Evolutionary conservation across 2,888 invertebrate genomes (phyloP).

Genomic region (Sarcophaga variegata): DNA sequence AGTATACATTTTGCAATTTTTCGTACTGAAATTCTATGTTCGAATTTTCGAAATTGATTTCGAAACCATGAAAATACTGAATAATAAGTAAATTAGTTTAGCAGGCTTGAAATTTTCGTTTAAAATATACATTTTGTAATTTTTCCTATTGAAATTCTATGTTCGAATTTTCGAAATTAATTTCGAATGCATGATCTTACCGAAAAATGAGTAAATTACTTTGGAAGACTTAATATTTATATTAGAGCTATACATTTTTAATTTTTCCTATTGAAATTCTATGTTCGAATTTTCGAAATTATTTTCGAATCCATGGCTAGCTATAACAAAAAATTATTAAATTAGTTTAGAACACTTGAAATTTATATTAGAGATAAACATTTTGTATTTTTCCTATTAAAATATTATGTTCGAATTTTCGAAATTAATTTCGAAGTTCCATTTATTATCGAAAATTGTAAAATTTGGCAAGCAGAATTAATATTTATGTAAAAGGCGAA

Average conservation of each 20-base stretch:
- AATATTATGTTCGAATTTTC: background rate
- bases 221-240: too few relatives aligned
- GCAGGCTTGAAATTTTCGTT: too few relatives aligned
- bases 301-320: slow-evolving; percentile 8
- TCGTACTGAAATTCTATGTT: background rate
- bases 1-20: background rate
- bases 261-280: background rate
- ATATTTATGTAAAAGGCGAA: background rate
- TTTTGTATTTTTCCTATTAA: too few relatives aligned
- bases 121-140: too few relatives aligned
- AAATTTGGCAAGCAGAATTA: background rate
- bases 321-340: background rate
- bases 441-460: too few relatives aligned
- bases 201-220: background rate
- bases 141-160: background rate
- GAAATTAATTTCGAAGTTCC: background rate
- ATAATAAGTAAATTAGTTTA: too few relatives aligned
- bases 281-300: slow-evolving; percentile 4
- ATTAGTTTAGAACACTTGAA: too few relatives aligned
- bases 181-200: background rate
- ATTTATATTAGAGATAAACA: too few relatives aligned
- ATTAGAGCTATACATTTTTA: too few relatives aligned
- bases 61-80: background rate
- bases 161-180: slow-evolving; percentile 34
- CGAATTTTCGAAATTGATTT: slow-evolving; percentile 1